Percentiles rank a stretch among this genome's conserved stretches.
These are phyloP conservation scores for Brachymystax lenok DNA, from an alignment of 2,797 vertebrate genomes.

Conservation along the genomic window DNA sequence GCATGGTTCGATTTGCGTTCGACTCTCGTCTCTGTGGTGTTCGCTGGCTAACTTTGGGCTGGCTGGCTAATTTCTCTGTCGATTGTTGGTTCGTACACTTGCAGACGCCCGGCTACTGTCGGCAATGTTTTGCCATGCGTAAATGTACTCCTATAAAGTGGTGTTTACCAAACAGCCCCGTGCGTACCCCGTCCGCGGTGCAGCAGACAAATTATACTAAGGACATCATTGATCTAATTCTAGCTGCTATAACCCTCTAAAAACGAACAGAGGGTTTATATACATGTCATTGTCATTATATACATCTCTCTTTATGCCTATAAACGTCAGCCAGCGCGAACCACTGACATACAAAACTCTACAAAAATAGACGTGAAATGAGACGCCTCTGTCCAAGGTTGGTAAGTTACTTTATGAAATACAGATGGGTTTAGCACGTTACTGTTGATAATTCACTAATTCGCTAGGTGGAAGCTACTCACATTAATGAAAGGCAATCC, in stretches of 20 bases:
- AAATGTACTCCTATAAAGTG: conserved; percentile 32
- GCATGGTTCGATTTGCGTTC: not conserved
- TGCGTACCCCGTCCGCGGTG: conserved; percentile 20
- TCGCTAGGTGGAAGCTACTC: not conserved
- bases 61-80: conserved; percentile 21
- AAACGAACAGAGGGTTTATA: not conserved
- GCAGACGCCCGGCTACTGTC: conserved; percentile 10
- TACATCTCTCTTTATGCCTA: no score
- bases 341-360: not conserved
- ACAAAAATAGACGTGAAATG: not conserved
- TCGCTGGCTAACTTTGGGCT: not conserved
- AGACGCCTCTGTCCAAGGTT: not conserved
- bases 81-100: conserved; percentile 11
- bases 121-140: conserved; percentile 22
- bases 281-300: not conserved
- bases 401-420: not conserved
- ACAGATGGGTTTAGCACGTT: not conserved
- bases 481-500: no score
- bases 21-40: not conserved
- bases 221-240: no score
- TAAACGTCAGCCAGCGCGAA: not conserved
- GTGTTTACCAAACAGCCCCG: conserved; percentile 54
- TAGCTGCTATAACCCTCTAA: no score
- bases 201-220: conserved; percentile 22
- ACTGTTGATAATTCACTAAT: not conserved